These are phyloP conservation scores for Carabus problematicus DNA, from an alignment of 2,888 invertebrate genomes.

Conservation along the genomic window DNA sequence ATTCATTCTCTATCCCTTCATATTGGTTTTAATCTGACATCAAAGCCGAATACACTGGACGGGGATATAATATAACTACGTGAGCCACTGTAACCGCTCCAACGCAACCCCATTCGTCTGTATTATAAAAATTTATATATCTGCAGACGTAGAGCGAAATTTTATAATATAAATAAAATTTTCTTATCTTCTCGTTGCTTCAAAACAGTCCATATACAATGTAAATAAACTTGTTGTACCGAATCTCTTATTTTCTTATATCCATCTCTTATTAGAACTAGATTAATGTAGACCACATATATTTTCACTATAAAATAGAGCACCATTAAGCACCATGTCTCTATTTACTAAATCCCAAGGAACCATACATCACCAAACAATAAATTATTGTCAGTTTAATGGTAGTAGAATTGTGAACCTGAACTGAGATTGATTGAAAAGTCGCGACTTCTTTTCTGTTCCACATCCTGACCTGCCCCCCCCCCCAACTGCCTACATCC, in stretches of 20 bases:
- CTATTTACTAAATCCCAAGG: too few species aligned
- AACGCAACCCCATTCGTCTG: background rate
- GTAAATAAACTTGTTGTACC: too few species aligned
- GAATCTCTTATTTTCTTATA: too few species aligned
- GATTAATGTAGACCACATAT: too few species aligned
- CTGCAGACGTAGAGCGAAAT: too few species aligned
- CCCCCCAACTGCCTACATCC: background rate
- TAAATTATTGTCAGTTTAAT: constrained; percentile 16
- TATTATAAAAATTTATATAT: background rate
- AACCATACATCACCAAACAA: background rate
- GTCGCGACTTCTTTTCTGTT: constrained; percentile 16
- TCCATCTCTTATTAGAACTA: too few species aligned
- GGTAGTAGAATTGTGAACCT: too few species aligned
- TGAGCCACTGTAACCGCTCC: background rate
- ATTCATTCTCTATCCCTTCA: constrained; percentile 29
- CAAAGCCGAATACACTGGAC: constrained; percentile 34
- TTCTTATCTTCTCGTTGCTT: too few species aligned
- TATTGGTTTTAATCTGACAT: constrained; percentile 44
- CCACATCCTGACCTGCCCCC: background rate
- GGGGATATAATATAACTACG: constrained; percentile 26
- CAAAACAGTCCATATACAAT: too few species aligned
- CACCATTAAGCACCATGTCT: too few species aligned
- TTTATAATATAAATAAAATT: too few species aligned
- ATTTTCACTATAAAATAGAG: too few species aligned
- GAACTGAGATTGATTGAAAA: constrained; percentile 39